A percentile compares a stretch with the other conserved stretches of the same genome.
These are phyloP conservation scores for Podabrus alpinus DNA, from an alignment of 2,888 invertebrate species.

Conservation along the genomic window DNA sequence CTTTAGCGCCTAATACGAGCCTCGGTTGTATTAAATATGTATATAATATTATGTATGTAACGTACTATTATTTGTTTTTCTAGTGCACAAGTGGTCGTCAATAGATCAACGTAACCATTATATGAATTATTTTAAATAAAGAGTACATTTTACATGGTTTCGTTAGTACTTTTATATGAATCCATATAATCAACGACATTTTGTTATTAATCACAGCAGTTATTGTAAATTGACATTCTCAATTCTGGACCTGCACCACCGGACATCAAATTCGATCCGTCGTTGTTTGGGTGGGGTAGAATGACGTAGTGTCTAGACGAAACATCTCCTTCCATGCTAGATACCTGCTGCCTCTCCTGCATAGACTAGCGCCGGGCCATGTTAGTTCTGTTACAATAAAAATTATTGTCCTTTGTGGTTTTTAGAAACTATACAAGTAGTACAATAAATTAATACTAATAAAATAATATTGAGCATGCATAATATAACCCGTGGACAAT, in stretches of 20 bases:
- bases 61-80: no score
- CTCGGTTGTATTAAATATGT: no score
- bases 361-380: slow-evolving; percentile 34
- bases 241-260: slow-evolving; percentile 22
- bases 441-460: background rate
- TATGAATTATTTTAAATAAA: no score
- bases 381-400: slow-evolving; percentile 9
- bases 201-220: background rate
- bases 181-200: background rate
- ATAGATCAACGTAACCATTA: no score
- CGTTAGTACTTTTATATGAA: background rate
- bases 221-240: background rate
- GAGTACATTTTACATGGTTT: background rate
- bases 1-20: no score
- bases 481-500: no score
- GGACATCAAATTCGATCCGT: slow-evolving; percentile 32
- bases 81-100: no score
- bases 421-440: background rate
- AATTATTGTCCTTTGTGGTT: background rate
- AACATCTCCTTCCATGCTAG: slow-evolving; percentile 35
- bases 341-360: slow-evolving; percentile 35
- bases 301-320: slow-evolving; percentile 46
- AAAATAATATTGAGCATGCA: no score
- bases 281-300: slow-evolving; percentile 36
- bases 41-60: no score